phyloP scores from a whole-genome alignment of 2,888 invertebrate species.

The Stomorhina lunata region DNA sequence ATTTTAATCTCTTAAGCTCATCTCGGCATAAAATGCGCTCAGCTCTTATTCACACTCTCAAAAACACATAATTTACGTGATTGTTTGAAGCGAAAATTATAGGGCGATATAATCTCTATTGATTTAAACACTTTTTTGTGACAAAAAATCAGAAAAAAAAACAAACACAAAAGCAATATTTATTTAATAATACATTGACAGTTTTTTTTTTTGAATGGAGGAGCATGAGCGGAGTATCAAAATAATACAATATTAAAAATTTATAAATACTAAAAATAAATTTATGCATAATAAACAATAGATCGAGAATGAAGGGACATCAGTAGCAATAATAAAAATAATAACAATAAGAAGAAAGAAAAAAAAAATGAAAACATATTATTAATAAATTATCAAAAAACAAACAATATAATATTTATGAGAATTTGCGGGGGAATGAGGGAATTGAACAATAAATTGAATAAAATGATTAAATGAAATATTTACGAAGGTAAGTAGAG shows the following conservation, averaged over 20 bases:
- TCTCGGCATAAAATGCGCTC: background rate
- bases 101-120: slow-evolving; percentile 52
- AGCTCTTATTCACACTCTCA: background rate
- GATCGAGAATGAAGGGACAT: background rate
- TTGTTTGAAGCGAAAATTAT: slow-evolving; percentile 34
- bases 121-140: slow-evolving; percentile 41
- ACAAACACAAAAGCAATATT: background rate
- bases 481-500: background rate
- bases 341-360: slow-evolving; percentile 1
- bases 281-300: slow-evolving; percentile 44
- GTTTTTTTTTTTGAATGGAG: background rate
- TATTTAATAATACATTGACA: slow-evolving; percentile 34
- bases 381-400: slow-evolving; percentile 40
- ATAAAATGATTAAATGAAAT: background rate
- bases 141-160: background rate
- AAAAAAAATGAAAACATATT: background rate
- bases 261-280: slow-evolving; percentile 42
- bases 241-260: slow-evolving; percentile 37
- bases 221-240: background rate
- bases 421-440: background rate
- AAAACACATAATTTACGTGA: slow-evolving; percentile 1
- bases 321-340: slow-evolving; percentile 2
- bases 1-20: slow-evolving; percentile 16
- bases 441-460: background rate
- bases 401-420: slow-evolving; percentile 31